Evolutionary conservation across 2,888 invertebrate species (phyloP).

Genomic region (Gnatocerus cornutus): DNA sequence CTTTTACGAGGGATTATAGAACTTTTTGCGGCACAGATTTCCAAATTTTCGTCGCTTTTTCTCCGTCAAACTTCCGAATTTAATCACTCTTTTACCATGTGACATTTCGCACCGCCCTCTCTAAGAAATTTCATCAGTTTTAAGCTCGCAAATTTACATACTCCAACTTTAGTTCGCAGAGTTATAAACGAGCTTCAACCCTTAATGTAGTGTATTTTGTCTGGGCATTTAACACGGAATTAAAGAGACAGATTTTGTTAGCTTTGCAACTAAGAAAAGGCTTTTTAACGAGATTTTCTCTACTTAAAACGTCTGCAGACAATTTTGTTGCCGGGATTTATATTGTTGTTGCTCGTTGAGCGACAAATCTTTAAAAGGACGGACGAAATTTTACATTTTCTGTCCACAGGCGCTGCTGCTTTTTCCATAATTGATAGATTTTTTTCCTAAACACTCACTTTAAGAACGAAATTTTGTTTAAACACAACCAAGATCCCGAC

Average conservation of each 20-base stretch:
- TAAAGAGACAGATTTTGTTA: constrained; percentile 63
- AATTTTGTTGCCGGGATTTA: constrained; percentile 48
- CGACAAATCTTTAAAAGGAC: constrained; percentile 17
- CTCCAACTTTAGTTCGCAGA: constrained; percentile 48
- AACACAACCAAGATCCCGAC: not conserved
- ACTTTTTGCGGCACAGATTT: constrained; percentile 43
- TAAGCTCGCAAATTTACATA: constrained; percentile 51
- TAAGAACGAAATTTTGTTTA: not conserved
- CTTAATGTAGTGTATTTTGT: constrained; percentile 61
- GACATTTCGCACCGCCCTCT: constrained; percentile 37
- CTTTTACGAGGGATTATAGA: constrained; percentile 48
- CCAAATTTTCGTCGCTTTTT: constrained; percentile 9
- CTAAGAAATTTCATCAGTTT: constrained; percentile 51
- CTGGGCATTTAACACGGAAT: constrained; percentile 60
- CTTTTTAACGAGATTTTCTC: constrained; percentile 60
- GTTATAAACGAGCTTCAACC: constrained; percentile 60
- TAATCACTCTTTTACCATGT: constrained; percentile 38
- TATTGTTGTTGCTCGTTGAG: constrained; percentile 13
- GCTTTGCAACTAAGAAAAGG: constrained; percentile 61
- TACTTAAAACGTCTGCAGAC: constrained; percentile 56
- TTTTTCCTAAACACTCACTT: not conserved
- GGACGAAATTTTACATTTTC: constrained; percentile 4
- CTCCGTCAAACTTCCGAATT: constrained; percentile 16
- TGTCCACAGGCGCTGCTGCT: constrained; percentile 6
- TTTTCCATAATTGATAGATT: constrained; percentile 25